Base-by-base conservation (phyloP, 37 sponge, comb jelly and placozoan species). In the Dysidea cf. avara region DNA sequence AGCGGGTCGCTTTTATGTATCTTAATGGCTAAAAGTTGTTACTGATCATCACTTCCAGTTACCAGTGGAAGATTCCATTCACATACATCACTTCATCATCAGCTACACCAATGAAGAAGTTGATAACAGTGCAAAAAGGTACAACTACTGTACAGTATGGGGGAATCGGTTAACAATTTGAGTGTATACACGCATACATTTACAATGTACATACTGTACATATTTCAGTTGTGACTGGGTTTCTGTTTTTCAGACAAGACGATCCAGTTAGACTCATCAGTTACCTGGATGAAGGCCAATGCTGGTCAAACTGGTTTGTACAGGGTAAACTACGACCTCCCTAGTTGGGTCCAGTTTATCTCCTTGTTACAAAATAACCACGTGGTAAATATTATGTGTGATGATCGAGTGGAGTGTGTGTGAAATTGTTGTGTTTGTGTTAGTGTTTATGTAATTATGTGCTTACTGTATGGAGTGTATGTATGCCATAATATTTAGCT, bases 321-420 rank as follows among this genome's bases (percentile, higher is more conserved):
- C 39, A 69, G 96, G 3, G 92, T 95, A 29, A 95, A 95, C 76
- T 95, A 95, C 36, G 81, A 90, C 14, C 13, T 24, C 7, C 18
- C 31, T 1, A 83, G 81, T 37, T 95, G 96, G 96, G 11, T 34
- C 14, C n/a, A n/a, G n/a, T n/a, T n/a, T n/a, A n/a, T 34, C 18
- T 2, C 72, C 91, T 31, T 85, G 29, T 7, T 24, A 60, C 0
- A 69, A 87, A 33, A 75, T 95, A 4, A 59, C 25, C 18, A 30
- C 3, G 20, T 7, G 67, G 21, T 36, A 64, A 3, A 7, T 34
- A 13, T n/a, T 24, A 59, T 7, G n/a, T n/a, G n/a, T n/a, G n/a
- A n/a, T n/a, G n/a, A n/a, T n/a, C n/a, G n/a, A n/a, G n/a, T n/a
- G n/a, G n/a, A n/a, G n/a, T n/a, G n/a, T n/a, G n/a, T n/a, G n/a